Conservation (phyloP, 2,888 invertebrate species). For the Congeria kusceri region DNA sequence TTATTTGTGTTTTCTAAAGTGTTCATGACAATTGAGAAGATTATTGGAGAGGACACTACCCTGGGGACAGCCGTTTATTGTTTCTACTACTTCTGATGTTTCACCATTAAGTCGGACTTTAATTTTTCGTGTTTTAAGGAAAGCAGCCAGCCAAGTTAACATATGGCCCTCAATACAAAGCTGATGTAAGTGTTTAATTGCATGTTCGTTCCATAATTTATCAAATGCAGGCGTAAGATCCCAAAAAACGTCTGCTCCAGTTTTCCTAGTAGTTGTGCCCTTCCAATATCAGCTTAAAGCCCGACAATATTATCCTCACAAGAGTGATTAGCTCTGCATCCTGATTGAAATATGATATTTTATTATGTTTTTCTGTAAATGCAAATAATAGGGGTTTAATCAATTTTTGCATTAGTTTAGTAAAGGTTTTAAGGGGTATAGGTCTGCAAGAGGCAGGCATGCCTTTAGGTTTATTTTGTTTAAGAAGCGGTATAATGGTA, state of each 20-base stretch:
- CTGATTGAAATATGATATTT: neutral
- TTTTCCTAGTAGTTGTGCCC: neutral
- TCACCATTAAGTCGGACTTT: too few species aligned
- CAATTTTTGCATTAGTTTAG: constrained; percentile 9
- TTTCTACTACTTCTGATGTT: too few species aligned
- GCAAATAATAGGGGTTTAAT: neutral
- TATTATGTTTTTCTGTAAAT: neutral
- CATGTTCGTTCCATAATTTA: constrained; percentile 10
- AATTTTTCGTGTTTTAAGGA: too few species aligned
- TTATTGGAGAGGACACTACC: too few species aligned
- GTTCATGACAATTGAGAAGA: too few species aligned
- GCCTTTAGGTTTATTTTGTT: constrained; percentile 2
- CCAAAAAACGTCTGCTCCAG: neutral
- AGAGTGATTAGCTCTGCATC: constrained; percentile 3
- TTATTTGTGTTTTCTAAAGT: too few species aligned
- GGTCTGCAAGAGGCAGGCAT: constrained; percentile 11
- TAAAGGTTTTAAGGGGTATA: constrained; percentile 8
- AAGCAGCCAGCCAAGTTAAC: too few species aligned
- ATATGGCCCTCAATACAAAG: too few species aligned
- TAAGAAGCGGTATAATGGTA: constrained; percentile 8
- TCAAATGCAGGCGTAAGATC: constrained; percentile 6
- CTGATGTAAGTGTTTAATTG: too few species aligned
- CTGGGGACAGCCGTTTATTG: too few species aligned
- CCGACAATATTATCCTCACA: neutral
- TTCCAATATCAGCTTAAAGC: neutral